Conservation (phyloP, 2,797 vertebrate species). For the Karalla daura region DNA sequence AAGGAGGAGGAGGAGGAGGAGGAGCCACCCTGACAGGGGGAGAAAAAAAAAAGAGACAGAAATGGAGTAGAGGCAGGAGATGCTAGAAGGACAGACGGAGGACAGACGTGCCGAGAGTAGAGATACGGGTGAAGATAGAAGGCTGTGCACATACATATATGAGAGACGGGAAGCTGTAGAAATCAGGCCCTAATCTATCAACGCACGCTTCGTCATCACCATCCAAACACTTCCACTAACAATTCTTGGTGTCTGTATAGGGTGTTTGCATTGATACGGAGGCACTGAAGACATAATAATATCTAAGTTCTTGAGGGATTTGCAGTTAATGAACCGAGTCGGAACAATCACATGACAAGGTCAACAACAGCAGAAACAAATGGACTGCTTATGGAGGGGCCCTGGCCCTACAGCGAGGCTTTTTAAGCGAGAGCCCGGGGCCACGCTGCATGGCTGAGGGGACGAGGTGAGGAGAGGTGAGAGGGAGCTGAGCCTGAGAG, state of each 20-base stretch:
- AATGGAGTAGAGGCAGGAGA: constrained; percentile 43
- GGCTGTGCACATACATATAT: constrained; percentile 10
- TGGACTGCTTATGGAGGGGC: too few species aligned
- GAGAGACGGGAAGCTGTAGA: constrained; percentile 2
- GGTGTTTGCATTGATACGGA: neutral
- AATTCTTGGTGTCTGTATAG: neutral
- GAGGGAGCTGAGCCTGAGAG: constrained; percentile 52
- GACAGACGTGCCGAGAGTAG: constrained; percentile 49
- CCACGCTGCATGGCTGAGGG: constrained; percentile 35
- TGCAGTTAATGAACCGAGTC: constrained; percentile 4
- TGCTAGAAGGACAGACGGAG: constrained; percentile 47
- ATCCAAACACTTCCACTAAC: neutral
- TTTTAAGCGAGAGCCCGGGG: constrained; percentile 33
- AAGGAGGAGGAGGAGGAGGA: constrained; percentile 57
- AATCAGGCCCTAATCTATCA: neutral
- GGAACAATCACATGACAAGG: constrained; percentile 28
- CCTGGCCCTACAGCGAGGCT: constrained; percentile 8
- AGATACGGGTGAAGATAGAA: constrained; percentile 22
- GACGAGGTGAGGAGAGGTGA: constrained; percentile 44
- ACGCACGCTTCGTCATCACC: neutral
- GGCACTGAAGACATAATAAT: too few species aligned
- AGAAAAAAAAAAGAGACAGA: constrained; percentile 41
- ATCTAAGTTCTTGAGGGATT: neutral
- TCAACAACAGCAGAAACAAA: too few species aligned
- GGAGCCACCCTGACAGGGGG: constrained; percentile 29